Evolutionary conservation across 2,888 invertebrate genomes (phyloP).

Genomic region (Trissolcus japonicus): DNA sequence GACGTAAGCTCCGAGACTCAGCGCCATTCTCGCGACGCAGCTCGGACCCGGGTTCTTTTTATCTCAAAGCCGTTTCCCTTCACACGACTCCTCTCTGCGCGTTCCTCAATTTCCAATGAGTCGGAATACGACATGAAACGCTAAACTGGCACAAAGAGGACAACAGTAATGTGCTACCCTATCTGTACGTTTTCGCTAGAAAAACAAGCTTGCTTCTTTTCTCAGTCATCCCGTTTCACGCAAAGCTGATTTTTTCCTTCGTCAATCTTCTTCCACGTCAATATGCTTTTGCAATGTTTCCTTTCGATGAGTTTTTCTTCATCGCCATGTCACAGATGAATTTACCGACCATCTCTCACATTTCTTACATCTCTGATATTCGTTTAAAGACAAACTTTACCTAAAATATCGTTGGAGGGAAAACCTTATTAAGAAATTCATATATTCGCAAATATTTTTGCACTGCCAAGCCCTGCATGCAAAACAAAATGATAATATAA

Average conservation of each 20-base stretch:
- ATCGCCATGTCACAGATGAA: constrained; percentile 2
- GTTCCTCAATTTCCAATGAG: constrained; percentile 76
- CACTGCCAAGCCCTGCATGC: no score
- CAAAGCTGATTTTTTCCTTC: constrained; percentile 55
- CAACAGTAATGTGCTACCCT: constrained; percentile 55
- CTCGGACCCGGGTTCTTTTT: constrained; percentile 62
- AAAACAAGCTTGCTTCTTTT: constrained; percentile 47
- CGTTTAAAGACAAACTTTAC: background rate
- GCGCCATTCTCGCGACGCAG: constrained; percentile 53
- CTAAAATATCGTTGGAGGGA: no score
- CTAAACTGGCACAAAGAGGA: constrained; percentile 74
- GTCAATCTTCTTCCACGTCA: constrained; percentile 51
- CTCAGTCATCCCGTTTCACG: constrained; percentile 52
- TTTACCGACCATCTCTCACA: background rate
- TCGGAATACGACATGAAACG: constrained; percentile 76
- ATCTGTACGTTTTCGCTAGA: constrained; percentile 48
- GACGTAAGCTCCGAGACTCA: constrained; percentile 45
- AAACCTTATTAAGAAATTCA: no score
- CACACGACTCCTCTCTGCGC: constrained; percentile 66
- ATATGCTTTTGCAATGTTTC: constrained; percentile 52
- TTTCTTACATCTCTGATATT: background rate
- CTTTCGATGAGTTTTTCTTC: constrained; percentile 38
- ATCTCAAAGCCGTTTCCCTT: constrained; percentile 73
- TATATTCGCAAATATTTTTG: no score
- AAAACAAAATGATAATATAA: no score